A percentile compares a stretch with the other conserved stretches of the same genome.
Evolutionary conservation across 53 echinoderm and acorn worm genomes (phyloP).

Genomic region (Crossaster papposus): DNA sequence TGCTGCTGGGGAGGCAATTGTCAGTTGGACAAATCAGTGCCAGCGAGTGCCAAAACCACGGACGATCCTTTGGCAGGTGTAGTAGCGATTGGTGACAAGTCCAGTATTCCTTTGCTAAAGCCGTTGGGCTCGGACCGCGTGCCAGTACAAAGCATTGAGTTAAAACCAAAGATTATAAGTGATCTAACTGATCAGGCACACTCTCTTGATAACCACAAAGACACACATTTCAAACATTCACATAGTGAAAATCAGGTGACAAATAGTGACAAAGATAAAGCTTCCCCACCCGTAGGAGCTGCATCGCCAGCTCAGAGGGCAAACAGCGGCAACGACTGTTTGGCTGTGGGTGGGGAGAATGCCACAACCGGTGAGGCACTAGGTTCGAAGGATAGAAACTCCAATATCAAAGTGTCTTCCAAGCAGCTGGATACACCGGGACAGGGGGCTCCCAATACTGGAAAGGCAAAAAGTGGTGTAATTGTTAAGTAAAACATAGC

Average conservation of each 20-base stretch:
- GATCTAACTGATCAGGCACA: not conserved
- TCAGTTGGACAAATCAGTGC: conserved; percentile 25
- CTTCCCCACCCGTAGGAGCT: not conserved
- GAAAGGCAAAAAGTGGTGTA: conserved; percentile 28
- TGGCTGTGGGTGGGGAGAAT: not conserved
- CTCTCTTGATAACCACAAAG: not conserved
- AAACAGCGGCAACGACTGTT: not conserved
- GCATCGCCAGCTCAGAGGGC: conserved; percentile 7
- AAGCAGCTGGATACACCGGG: conserved; percentile 29
- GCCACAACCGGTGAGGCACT: not conserved
- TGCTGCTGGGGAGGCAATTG: conserved; percentile 53
- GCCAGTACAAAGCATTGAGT: conserved; percentile 15
- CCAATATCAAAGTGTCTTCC: conserved; percentile 54
- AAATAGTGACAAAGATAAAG: not conserved
- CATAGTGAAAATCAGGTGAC: not conserved
- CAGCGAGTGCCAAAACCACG: conserved; percentile 19
- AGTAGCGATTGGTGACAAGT: conserved; percentile 27
- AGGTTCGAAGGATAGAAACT: conserved; percentile 22
- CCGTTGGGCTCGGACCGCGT: not conserved
- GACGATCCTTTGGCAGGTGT: conserved; percentile 16
- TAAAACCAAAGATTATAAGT: conserved; percentile 23
- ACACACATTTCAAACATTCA: not conserved
- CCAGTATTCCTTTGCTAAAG: not conserved
- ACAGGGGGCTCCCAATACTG: conserved; percentile 36
- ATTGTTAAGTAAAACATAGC: conserved; percentile 5